These are phyloP conservation scores for Cydia fagiglandana DNA, from an alignment of 1,140 invertebrate species.

Conservation along the genomic window DNA sequence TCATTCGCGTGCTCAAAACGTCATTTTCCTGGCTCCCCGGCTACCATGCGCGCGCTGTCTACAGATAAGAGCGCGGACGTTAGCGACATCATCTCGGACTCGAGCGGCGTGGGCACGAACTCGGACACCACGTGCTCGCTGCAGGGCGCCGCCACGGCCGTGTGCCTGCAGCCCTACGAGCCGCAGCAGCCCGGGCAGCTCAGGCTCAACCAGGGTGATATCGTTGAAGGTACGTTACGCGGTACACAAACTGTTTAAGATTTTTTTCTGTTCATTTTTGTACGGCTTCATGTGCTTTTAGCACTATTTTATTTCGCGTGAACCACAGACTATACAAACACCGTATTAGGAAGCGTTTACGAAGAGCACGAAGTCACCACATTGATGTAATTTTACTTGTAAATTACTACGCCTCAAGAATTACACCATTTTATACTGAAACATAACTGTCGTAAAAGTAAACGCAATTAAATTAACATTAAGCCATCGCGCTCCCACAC, in stretches of 20 bases:
- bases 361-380: too few relatives aligned
- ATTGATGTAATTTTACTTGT: too few relatives aligned
- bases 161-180: conserved; percentile 91
- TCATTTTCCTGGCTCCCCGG: conserved; percentile 45
- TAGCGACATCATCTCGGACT: conserved; percentile 94
- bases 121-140: conserved; percentile 90
- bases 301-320: too few relatives aligned
- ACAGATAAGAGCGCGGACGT: conserved; percentile 92
- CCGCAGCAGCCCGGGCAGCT: conserved; percentile 87
- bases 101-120: conserved; percentile 93
- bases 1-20: too few relatives aligned
- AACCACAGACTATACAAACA: too few relatives aligned
- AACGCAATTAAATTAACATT: too few relatives aligned
- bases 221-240: conserved; percentile 88
- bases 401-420: too few relatives aligned
- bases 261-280: background rate
- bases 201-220: conserved; percentile 90
- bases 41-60: conserved; percentile 74
- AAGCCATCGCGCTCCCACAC: too few relatives aligned
- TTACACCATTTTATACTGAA: too few relatives aligned
- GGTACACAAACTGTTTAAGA: background rate
- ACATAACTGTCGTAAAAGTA: too few relatives aligned
- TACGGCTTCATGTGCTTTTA: background rate
- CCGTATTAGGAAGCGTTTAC: too few relatives aligned
- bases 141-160: conserved; percentile 88